Evolutionary conservation across 2,113 vertebrate species (phyloP), one percentile per base, ranked within the genome.

Genomic region (Larimichthys crocea): DNA sequence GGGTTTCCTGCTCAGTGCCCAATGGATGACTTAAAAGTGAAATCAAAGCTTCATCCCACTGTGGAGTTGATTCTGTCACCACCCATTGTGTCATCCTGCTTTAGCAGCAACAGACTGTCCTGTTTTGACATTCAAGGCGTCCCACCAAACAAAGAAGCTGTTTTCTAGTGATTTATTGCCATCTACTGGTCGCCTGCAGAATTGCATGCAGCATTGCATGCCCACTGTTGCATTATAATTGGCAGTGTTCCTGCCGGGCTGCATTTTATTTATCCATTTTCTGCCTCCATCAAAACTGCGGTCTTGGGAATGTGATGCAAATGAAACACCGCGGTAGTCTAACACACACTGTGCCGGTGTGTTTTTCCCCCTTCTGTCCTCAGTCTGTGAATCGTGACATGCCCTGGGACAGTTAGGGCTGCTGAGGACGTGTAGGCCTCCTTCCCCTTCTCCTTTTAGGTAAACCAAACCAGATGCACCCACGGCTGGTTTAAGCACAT

Each of bases 301-400:
- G 44, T 85, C 31, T 71, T 75, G 64, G 82, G 68, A 56, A 74
- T 89, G 79, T 89, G 80, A 79, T 85, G 24, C 50, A 75, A 40
- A 65, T 69, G 12, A 55, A 78, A 86, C 57, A 20, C 7, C 35
- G 4, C 60, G 53, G 81, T 42, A 55, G 66, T 92, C 90, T 95
- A 93, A 94, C 92, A 87, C 92, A 88, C 91, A 88, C 84, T 80
- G 1, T 88, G 77, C 83, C 26, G 88, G 89, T 91, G 83, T 91
- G 75, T 91, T 69, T 69, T 75, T 90, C 92, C 92, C 91, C 89
- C 89, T 92, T 94, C 74, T 94, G 89, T 94, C 91, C 87, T 91
- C 94, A 96, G 95, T 95, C 92, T 94, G 94, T 94, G 94, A 94
- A 61, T 94, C 94, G 92, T 59, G 94, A 95, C 91, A 92, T 94